Conservation (phyloP, 2,797 vertebrate species). For the Crenuchus spilurus region DNA sequence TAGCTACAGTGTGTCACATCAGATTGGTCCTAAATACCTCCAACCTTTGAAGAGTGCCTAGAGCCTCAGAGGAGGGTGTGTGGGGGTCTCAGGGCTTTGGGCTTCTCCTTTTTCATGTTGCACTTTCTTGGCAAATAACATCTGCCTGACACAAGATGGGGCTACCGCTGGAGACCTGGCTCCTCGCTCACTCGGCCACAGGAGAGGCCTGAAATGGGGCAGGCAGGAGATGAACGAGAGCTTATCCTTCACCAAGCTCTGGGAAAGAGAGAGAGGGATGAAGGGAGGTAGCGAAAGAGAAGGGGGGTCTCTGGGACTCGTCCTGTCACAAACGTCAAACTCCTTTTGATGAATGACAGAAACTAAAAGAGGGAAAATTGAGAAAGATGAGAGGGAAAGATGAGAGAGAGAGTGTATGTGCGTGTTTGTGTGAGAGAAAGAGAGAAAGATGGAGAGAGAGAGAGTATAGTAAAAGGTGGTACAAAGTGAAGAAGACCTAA, state of each 20-base stretch:
- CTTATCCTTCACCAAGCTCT: slow-evolving; percentile 64
- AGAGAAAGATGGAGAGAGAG: slow-evolving; percentile 49
- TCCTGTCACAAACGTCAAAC: slow-evolving; percentile 78
- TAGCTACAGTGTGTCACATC: not conserved
- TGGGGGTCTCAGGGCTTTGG: slow-evolving; percentile 2
- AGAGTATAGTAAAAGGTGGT: slow-evolving; percentile 20
- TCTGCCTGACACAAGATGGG: slow-evolving; percentile 72
- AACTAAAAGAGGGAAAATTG: slow-evolving; percentile 52
- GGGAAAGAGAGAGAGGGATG: slow-evolving; percentile 54
- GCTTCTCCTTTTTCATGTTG: slow-evolving; percentile 14
- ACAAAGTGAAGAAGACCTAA: slow-evolving; percentile 20
- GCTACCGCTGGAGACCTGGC: slow-evolving; percentile 75
- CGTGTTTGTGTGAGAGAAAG: too few relatives aligned
- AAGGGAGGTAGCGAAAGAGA: slow-evolving; percentile 69
- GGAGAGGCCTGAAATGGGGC: slow-evolving; percentile 77
- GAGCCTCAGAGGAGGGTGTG: not conserved
- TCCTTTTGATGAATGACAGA: slow-evolving; percentile 73
- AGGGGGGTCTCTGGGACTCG: slow-evolving; percentile 68
- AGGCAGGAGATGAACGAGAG: slow-evolving; percentile 78
- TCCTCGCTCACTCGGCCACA: slow-evolving; percentile 67
- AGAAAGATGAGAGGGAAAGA: slow-evolving; percentile 47
- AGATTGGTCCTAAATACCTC: not conserved
- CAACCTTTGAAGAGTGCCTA: not conserved
- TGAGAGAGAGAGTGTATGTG: slow-evolving; percentile 47
- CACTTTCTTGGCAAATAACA: slow-evolving; percentile 66